Percentiles rank a stretch among this genome's conserved stretches.
These are phyloP conservation scores for Neodontobutis hainanensis DNA, from an alignment of 2,113 vertebrate genomes.

Conservation along the genomic window DNA sequence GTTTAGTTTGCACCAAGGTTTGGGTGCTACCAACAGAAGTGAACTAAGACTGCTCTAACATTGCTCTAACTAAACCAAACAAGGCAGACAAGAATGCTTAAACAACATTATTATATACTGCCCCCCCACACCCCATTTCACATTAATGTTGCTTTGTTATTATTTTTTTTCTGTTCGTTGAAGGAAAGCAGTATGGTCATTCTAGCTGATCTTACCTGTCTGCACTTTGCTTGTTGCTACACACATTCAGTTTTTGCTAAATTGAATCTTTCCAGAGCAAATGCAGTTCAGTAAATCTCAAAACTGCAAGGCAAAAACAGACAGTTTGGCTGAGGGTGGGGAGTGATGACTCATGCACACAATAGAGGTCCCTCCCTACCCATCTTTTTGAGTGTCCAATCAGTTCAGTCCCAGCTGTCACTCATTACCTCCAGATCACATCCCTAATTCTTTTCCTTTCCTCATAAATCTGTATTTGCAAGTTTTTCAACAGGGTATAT, in stretches of 20 bases:
- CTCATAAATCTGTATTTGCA: slow-evolving; percentile 51
- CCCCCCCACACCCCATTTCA: no score
- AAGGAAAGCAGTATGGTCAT: no score
- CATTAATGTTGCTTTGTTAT: no score
- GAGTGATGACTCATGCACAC: slow-evolving; percentile 80
- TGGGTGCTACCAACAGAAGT: no score
- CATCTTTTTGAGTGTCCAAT: slow-evolving; percentile 77
- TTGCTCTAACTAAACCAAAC: no score
- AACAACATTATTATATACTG: no score
- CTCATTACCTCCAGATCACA: slow-evolving; percentile 65
- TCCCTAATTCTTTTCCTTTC: slow-evolving; percentile 49
- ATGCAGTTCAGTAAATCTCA: slow-evolving; percentile 57
- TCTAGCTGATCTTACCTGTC: slow-evolving; percentile 17
- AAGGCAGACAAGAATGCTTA: no score
- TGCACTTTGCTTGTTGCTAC: slow-evolving; percentile 41
- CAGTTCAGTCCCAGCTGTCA: slow-evolving; percentile 75
- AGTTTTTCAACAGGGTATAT: slow-evolving; percentile 28
- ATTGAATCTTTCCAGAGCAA: slow-evolving; percentile 50
- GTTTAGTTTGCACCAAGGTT: no score
- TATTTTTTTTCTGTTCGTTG: no score
- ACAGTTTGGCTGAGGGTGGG: slow-evolving; percentile 66
- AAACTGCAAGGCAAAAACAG: slow-evolving; percentile 67
- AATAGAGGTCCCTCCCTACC: slow-evolving; percentile 70
- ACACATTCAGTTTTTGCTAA: slow-evolving; percentile 40
- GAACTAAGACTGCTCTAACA: no score